Evolutionary conservation across 2,888 invertebrate genomes (phyloP).

Genomic region (Macrophya alboannulata): DNA sequence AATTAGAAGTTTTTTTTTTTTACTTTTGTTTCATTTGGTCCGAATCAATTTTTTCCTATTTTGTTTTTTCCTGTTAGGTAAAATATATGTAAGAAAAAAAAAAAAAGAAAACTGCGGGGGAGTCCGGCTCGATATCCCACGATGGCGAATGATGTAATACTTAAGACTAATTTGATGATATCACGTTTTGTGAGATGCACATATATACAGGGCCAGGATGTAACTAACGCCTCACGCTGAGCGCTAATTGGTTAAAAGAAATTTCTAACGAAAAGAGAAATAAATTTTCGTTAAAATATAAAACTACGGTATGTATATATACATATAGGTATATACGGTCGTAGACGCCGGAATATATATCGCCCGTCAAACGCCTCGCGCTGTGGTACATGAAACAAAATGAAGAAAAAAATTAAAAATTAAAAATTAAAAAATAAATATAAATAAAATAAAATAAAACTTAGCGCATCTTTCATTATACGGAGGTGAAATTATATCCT

Average conservation of each 20-base stretch:
- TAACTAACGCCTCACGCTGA: conserved; percentile 37
- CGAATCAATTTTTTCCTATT: background rate
- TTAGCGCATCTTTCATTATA: background rate
- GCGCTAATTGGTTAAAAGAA: conserved; percentile 32
- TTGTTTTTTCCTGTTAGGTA: background rate
- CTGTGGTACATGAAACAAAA: background rate
- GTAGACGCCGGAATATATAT: conserved; percentile 3
- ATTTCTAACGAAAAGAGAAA: conserved; percentile 13
- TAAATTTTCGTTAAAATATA: conserved; percentile 27
- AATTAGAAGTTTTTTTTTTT: background rate
- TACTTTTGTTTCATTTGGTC: background rate
- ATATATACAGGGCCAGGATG: conserved; percentile 8
- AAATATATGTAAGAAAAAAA: too few species aligned
- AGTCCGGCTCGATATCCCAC: background rate
- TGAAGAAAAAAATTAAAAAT: too few species aligned
- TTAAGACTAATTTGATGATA: conserved; percentile 33
- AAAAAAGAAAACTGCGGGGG: conserved; percentile 2
- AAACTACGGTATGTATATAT: background rate
- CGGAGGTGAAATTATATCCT: background rate
- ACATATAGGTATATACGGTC: too few species aligned
- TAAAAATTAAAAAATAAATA: too few species aligned
- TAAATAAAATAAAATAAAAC: background rate
- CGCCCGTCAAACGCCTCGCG: background rate
- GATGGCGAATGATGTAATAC: conserved; percentile 23
- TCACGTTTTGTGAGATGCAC: background rate